Evolutionary conservation across 2,888 invertebrate genomes (phyloP).

Genomic region (Rotaria macrura): DNA sequence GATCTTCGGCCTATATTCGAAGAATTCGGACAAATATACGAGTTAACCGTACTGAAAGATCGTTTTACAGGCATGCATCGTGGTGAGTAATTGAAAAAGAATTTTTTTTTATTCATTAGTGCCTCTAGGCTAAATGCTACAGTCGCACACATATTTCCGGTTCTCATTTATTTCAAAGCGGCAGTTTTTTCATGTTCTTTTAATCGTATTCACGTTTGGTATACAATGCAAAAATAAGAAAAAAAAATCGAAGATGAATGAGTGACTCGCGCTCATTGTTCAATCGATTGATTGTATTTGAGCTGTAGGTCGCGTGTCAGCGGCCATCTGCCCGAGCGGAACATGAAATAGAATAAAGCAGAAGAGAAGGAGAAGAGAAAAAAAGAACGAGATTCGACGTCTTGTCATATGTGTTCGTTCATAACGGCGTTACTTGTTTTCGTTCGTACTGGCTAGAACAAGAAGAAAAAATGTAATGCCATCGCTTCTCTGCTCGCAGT

Average conservation of each 20-base stretch:
- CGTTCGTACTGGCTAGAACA: background rate
- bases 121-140: too few relatives aligned
- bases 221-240: background rate
- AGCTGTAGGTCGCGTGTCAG: background rate
- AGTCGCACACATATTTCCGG: background rate
- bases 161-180: background rate
- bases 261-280: background rate
- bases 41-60: conserved; percentile 83
- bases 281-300: too few relatives aligned
- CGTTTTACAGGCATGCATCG: conserved; percentile 89
- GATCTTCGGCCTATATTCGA: conserved; percentile 79
- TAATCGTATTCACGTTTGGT: background rate
- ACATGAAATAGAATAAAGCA: background rate
- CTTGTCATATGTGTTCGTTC: background rate
- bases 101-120: background rate
- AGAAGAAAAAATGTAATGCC: background rate
- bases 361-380: too few relatives aligned
- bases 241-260: background rate
- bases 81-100: conserved; percentile 56
- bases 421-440: background rate
- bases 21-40: conserved; percentile 81
- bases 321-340: background rate
- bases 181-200: too few relatives aligned
- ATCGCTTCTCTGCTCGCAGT: background rate
- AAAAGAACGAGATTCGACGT: background rate